Conservation (phyloP, 2,797 vertebrate species). For the Phaenicophaeus curvirostris region DNA sequence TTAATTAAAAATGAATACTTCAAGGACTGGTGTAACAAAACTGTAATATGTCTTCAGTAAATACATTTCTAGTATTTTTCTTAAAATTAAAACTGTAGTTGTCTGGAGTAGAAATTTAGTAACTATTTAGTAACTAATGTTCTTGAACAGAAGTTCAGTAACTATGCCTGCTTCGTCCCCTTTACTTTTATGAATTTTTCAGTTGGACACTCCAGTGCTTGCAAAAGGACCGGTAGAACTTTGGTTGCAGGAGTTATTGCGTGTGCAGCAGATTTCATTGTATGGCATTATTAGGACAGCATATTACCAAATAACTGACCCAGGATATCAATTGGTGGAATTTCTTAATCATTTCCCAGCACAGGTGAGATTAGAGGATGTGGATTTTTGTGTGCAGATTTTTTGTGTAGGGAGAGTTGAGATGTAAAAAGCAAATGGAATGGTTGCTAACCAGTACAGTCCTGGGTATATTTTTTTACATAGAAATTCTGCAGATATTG, state of each 20-base stretch:
- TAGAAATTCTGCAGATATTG: background rate
- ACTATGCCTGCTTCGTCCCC: background rate
- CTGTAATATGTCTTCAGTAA: background rate
- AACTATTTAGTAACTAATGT: background rate
- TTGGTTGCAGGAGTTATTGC: constrained; percentile 78
- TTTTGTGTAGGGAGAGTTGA: fast-evolving
- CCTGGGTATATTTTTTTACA: background rate
- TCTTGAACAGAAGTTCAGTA: background rate
- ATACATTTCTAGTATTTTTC: background rate
- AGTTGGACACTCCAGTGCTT: constrained; percentile 78
- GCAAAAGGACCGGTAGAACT: constrained; percentile 81
- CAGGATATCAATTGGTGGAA: constrained; percentile 71
- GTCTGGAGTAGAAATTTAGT: background rate
- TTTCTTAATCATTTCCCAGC: constrained; percentile 78
- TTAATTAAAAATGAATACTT: background rate
- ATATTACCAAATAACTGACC: constrained; percentile 80
- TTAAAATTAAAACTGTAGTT: background rate
- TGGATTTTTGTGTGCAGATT: background rate
- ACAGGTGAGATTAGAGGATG: constrained; percentile 72
- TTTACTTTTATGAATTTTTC: constrained; percentile 11
- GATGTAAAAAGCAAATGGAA: background rate
- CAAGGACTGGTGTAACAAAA: background rate
- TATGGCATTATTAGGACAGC: constrained; percentile 81
- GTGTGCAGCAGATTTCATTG: constrained; percentile 81
- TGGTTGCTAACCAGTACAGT: background rate